Evolutionary conservation across 2,113 vertebrate species (phyloP).

Genomic region (Lichenostomus cassidix): DNA sequence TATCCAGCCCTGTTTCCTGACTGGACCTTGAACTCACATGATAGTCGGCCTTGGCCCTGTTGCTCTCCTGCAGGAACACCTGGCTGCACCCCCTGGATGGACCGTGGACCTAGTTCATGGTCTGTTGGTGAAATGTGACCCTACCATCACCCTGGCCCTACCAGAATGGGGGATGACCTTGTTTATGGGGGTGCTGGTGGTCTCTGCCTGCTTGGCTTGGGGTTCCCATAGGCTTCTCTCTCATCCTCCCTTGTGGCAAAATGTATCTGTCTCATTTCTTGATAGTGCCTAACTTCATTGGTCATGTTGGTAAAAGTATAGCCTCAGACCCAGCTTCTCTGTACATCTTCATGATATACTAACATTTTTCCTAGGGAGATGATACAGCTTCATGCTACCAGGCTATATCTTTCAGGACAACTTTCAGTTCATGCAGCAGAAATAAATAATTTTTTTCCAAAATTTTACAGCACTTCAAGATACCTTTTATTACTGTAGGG

Average conservation of each 20-base stretch:
- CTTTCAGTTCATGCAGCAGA: neutral
- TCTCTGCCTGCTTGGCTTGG: neutral
- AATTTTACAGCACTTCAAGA: neutral
- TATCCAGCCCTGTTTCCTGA: neutral
- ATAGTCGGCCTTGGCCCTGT: neutral
- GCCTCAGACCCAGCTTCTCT: neutral
- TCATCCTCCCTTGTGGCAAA: neutral
- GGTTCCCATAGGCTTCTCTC: neutral
- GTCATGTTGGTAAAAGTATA: neutral
- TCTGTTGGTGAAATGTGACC: neutral
- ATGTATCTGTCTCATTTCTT: neutral
- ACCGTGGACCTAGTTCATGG: neutral
- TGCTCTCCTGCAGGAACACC: neutral
- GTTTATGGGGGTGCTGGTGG: neutral
- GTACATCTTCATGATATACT: neutral
- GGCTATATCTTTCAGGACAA: neutral
- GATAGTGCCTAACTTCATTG: neutral
- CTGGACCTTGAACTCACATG: neutral
- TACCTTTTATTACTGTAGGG: neutral
- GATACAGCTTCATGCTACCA: neutral
- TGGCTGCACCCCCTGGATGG: neutral
- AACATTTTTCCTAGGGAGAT: neutral
- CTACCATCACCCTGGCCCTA: neutral
- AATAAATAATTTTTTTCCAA: neutral
- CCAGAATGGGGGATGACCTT: neutral